phyloP scores from a whole-genome alignment of 35 echinoderm and acorn worm genomes.

The Acanthaster planci region DNA sequence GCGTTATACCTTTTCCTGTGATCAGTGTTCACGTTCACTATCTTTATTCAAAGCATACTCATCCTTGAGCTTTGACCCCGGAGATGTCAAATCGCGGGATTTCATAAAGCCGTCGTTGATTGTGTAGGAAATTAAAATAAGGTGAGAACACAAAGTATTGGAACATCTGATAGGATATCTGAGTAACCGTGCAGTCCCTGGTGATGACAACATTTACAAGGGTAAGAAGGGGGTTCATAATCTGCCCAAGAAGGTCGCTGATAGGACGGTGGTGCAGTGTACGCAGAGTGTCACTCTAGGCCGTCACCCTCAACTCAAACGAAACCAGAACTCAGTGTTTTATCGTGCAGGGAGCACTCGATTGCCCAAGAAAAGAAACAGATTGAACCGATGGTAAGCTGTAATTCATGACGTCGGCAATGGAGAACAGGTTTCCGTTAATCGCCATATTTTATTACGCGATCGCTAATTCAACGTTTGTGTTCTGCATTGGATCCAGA shows the following conservation, averaged over 20 bases:
- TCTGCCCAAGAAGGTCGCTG: not conserved
- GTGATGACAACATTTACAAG: not conserved
- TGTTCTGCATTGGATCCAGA: not conserved
- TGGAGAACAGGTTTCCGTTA: not conserved
- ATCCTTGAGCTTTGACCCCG: constrained; percentile 1
- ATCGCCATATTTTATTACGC: not conserved
- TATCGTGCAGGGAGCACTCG: not conserved
- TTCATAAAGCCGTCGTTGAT: not conserved
- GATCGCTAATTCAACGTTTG: not conserved
- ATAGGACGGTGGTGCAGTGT: not conserved
- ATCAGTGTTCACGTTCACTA: not conserved
- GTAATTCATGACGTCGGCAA: not conserved
- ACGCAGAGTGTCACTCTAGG: not conserved
- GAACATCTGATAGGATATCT: not conserved
- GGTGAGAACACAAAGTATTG: constrained; percentile 3
- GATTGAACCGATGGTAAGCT: not conserved
- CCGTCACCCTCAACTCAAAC: not conserved
- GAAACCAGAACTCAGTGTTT: constrained; percentile 1
- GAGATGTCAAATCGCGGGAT: not conserved
- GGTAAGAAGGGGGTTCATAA: not conserved
- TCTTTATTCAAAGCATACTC: constrained; percentile 29
- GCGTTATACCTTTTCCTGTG: no score
- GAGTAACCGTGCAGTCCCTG: not conserved
- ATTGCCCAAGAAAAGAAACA: not conserved
- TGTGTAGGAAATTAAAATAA: constrained; percentile 2